Base-by-base conservation (phyloP, 2,888 invertebrate species). In the Urechis unicinctus region DNA sequence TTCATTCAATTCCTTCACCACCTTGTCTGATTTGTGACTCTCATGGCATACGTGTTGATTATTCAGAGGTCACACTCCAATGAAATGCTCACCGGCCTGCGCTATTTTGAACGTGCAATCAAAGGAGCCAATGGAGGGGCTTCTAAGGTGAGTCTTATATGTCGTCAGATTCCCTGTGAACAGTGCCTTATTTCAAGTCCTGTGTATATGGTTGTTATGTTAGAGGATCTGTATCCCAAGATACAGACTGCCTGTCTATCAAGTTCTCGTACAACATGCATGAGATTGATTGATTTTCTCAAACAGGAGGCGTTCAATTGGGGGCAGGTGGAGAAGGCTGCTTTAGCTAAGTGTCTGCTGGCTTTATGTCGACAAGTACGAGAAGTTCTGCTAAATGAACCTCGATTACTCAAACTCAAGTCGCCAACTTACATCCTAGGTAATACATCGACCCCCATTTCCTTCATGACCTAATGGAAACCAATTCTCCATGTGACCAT, bases 341-440 rank as follows among this genome's bases (percentile, higher is more conserved):
- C 69, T 24, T 77, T 82, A 57, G 82, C 79, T 1, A 79, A 79
- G 58, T 82, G 82, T 67, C 69, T 85, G 5, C 73, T 83, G 25
- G 78, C 77, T 22, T 69, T 85, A 24, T 84, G 83, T 68, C 65
- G 92, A 88, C 76, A 80, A 58, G 81, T 79, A 0, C 78, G 77
- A 56, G 80, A 80, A n/a, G 70, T 83, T 21, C 74, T 85, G 2
- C 72, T 70, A 50, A 70, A 70, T 17, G 85, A 85, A 68, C 73
- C 81, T 0, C 69, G 85, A 56, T 69, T 85, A 36, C 63, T 85
- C 31, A 77, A 80, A 57, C 66, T 85, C 2, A 66, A 70, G 25
- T 79, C 84, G 2, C 85, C 85, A 1, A 78, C 80, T 22, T 85
- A 84, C 66, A 81, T 84, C 48, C 71, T 85, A 64, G 84, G 83